These are phyloP conservation scores for Tamias sibiricus DNA, from an alignment of 2,113 vertebrate genomes.

Conservation along the genomic window DNA sequence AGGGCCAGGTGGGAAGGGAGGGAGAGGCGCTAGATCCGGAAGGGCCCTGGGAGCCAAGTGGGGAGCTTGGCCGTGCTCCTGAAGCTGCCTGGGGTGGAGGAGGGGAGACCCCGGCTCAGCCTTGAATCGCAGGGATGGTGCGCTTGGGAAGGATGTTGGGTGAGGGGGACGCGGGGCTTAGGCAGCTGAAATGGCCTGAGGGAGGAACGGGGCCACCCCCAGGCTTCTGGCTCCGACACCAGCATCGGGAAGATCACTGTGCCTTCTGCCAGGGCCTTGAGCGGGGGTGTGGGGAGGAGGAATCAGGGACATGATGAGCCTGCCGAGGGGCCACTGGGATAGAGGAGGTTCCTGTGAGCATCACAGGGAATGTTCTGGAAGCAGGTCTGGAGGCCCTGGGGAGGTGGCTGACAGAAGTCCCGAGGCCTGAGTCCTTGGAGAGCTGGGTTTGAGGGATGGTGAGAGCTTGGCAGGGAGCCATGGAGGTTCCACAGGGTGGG, in stretches of 20 bases:
- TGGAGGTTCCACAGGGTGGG: too few relatives aligned
- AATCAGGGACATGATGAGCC: accelerated
- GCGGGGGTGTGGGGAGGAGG: not conserved
- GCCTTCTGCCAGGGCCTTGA: not conserved
- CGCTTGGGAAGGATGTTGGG: accelerated
- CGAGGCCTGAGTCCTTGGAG: not conserved
- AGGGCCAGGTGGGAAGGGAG: not conserved
- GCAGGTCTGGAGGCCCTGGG: not conserved
- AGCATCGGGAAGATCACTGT: not conserved
- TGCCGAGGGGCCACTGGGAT: not conserved
- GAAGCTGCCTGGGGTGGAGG: not conserved
- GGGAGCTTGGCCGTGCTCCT: not conserved
- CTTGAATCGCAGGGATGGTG: not conserved
- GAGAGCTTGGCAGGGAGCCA: not conserved
- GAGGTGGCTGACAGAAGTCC: not conserved
- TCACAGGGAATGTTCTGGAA: not conserved
- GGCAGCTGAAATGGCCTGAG: not conserved
- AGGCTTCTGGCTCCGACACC: not conserved
- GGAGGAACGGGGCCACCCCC: not conserved
- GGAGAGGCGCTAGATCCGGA: not conserved
- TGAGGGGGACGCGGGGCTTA: not conserved
- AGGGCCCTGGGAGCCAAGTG: not conserved
- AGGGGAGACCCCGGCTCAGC: not conserved
- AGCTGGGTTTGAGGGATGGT: not conserved
- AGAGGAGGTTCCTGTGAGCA: not conserved